Evolutionary conservation across 2,888 invertebrate species (phyloP).

Genomic region (Acleris literana): DNA sequence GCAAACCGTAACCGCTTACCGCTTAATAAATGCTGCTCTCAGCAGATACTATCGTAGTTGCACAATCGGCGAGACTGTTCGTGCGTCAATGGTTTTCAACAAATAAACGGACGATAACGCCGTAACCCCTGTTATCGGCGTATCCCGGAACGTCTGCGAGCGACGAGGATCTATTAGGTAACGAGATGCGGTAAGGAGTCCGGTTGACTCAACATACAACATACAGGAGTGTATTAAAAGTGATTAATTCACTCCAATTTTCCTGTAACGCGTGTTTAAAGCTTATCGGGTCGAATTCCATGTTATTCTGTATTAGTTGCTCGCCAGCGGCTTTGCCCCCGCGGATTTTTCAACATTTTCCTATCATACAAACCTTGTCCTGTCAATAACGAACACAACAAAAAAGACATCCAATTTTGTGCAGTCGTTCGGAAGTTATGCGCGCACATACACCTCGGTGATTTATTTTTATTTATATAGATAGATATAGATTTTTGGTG

Average conservation of each 20-base stretch:
- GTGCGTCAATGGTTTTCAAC: slow-evolving; percentile 81
- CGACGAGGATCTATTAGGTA: slow-evolving; percentile 67
- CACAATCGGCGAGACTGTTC: slow-evolving; percentile 67
- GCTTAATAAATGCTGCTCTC: slow-evolving; percentile 7
- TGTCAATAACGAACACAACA: no score
- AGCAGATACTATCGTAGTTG: slow-evolving; percentile 43
- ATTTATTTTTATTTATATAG: no score
- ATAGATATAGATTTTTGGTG: no score
- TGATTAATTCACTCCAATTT: not conserved
- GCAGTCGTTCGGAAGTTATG: no score
- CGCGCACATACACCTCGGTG: no score
- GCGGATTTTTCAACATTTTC: no score
- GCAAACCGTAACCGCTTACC: not conserved
- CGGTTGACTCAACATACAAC: not conserved
- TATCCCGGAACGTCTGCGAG: slow-evolving; percentile 81
- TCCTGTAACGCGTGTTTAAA: slow-evolving; percentile 4
- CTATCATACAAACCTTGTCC: no score
- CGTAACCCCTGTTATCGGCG: slow-evolving; percentile 75
- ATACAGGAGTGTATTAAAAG: not conserved
- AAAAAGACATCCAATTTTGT: no score
- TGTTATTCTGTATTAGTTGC: no score
- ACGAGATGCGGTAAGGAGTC: slow-evolving; percentile 43
- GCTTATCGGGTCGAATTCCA: not conserved
- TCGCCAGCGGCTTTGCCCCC: no score
- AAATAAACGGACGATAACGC: slow-evolving; percentile 75